A percentile compares a stretch with the other conserved stretches of the same genome.
Evolutionary conservation across 2,888 invertebrate genomes (phyloP).

Genomic region (Yponomeuta malinellus): DNA sequence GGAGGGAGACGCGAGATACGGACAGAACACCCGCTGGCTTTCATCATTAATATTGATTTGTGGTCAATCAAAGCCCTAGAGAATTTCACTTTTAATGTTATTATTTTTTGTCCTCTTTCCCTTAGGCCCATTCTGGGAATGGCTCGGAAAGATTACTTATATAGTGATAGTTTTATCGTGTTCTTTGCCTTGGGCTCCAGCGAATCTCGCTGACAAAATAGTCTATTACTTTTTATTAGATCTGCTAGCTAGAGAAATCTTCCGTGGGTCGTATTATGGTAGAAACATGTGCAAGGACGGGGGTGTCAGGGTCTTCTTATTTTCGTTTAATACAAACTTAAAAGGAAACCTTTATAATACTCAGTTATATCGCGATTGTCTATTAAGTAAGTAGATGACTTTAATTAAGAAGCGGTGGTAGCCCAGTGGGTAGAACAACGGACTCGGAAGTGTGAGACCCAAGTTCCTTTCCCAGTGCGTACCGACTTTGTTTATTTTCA

Average conservation of each 20-base stretch:
- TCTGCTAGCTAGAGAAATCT: neutral
- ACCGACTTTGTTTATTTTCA: too few species aligned
- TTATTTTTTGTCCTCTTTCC: conserved; percentile 51
- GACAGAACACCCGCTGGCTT: conserved; percentile 65
- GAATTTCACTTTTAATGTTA: conserved; percentile 73
- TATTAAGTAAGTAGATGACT: too few species aligned
- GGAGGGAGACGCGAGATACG: conserved; percentile 39
- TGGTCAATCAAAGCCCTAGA: conserved; percentile 74
- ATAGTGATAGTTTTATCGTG: conserved; percentile 20
- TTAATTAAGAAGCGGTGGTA: too few species aligned
- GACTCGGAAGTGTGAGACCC: too few species aligned
- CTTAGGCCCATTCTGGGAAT: conserved; percentile 28
- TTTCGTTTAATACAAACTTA: neutral
- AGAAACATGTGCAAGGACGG: conserved; percentile 3
- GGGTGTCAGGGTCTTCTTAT: neutral
- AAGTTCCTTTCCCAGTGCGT: too few species aligned
- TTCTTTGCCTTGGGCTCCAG: conserved; percentile 17
- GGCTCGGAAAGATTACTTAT: conserved; percentile 28
- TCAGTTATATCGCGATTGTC: neutral
- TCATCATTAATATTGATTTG: conserved; percentile 77
- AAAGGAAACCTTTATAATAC: neutral
- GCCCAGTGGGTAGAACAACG: too few species aligned
- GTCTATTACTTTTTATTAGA: conserved; percentile 15
- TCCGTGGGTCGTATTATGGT: conserved; percentile 12
- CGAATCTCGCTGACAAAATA: conserved; percentile 9